Evolutionary conservation across 2,113 vertebrate genomes (phyloP), one percentile per base, ranked within the genome.

Genomic region (Apteryx mantelli): DNA sequence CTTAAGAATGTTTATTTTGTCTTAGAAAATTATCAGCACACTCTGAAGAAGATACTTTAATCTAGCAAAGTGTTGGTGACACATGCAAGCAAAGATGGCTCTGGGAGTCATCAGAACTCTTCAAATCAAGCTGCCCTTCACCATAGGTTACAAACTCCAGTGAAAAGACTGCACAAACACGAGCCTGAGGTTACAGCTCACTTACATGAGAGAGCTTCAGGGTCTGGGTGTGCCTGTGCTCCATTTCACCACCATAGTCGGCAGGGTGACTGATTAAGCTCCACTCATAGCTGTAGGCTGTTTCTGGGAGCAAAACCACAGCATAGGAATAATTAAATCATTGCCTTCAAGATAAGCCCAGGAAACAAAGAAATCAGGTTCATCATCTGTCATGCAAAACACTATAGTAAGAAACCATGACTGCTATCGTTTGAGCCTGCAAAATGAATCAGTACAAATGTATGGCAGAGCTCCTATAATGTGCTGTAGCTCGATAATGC

Each of bases 231-330:
- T 98, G 92, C 52, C 89, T 96, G 81, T 52, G 95, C 69, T 98
- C 98, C 96, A 98, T 98, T 96, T 97, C 95, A 85, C 97, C 98
- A 52, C 91, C 86, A 20, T 98, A 98, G 91, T 97, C 98, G 83
- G 83, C 86, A 56, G 98, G 98, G 55, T 98, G 98, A 91, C 92
- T 98, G 65, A 98, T 91, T 86, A 98, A 97, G 86, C 96, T 98
- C 99, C 98, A 99, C 53, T 98, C 97, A 81, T 98, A 99, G 40
- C 52, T 96, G 83, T 98, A 99, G 77, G 95, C 86, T 91, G 95
- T 92, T 94, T 98, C 98, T 98, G 94, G 77, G 87, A 66, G 40
- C 44, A 79, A 82, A 69, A 93, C 82, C 74, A 93, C 24, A 94
- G 74, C 0, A 1, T 21, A 79, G 85, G 17, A 94, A 61, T 30